A percentile compares a stretch with the other conserved stretches of the same genome.
phyloP scores from a whole-genome alignment of 2,113 vertebrate species.

The Macheiramphus alcinus region DNA sequence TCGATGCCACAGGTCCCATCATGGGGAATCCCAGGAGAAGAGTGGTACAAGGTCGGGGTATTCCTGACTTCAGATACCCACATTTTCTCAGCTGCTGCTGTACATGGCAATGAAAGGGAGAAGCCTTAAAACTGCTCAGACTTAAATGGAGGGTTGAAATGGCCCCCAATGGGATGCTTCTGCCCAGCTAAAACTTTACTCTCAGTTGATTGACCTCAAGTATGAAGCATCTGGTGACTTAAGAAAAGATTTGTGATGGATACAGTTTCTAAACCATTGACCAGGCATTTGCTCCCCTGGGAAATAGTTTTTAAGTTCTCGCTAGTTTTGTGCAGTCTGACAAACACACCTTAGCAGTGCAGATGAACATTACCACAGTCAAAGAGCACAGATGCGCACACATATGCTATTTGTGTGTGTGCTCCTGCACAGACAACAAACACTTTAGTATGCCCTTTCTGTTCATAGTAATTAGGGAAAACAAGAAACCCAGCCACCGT shows the following conservation, averaged over 20 bases:
- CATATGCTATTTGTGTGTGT: background rate
- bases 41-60: fast-evolving
- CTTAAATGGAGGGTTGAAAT: background rate
- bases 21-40: background rate
- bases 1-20: fast-evolving
- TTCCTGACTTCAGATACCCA: background rate
- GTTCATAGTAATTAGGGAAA: background rate
- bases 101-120: background rate
- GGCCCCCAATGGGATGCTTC: background rate
- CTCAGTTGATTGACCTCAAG: background rate
- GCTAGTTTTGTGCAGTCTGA: background rate
- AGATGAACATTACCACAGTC: background rate
- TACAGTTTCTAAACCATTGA: background rate
- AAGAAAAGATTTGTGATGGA: fast-evolving
- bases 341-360: background rate
- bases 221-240: background rate
- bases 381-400: background rate
- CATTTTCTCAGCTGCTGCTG: background rate
- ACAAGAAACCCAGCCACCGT: background rate
- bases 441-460: background rate
- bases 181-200: background rate
- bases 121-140: background rate
- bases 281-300: background rate
- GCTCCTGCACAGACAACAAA: background rate
- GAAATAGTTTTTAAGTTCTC: background rate